Conservation (phyloP, 2,113 vertebrate species). For the Myotis brandtii region DNA sequence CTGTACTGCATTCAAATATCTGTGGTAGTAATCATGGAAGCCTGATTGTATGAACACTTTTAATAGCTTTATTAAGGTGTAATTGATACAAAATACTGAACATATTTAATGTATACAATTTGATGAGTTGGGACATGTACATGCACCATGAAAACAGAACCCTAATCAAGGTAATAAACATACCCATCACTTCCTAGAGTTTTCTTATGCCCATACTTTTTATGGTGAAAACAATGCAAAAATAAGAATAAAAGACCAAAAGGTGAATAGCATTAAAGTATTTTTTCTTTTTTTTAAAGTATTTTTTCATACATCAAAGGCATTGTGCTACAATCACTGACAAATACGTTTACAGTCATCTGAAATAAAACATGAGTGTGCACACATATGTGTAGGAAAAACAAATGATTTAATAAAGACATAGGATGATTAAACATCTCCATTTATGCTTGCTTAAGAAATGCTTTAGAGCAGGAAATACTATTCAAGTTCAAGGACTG, state of each 20-base stretch:
- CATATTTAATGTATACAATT: neutral
- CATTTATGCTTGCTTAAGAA: neutral
- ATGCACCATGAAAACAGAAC: neutral
- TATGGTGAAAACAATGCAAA: neutral
- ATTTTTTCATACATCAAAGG: neutral
- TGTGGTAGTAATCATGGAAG: neutral
- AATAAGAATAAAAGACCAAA: neutral
- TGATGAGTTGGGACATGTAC: neutral
- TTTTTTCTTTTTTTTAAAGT: neutral
- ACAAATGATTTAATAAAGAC: neutral
- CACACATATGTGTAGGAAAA: neutral
- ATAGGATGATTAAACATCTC: neutral
- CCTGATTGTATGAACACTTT: neutral
- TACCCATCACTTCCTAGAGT: neutral
- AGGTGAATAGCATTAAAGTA: neutral
- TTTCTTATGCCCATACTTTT: neutral
- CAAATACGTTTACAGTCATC: neutral
- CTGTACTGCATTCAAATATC: neutral
- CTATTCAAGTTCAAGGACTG: constrained; percentile 31
- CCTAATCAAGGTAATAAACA: neutral
- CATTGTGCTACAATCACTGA: neutral
- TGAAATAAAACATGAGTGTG: neutral
- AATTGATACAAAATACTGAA: neutral
- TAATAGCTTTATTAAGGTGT: neutral
- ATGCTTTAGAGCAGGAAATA: constrained; percentile 39